Percentiles rank a stretch among this genome's conserved stretches.
phyloP scores from a whole-genome alignment of 2,113 vertebrate genomes.

The Paralichthys olivaceus region DNA sequence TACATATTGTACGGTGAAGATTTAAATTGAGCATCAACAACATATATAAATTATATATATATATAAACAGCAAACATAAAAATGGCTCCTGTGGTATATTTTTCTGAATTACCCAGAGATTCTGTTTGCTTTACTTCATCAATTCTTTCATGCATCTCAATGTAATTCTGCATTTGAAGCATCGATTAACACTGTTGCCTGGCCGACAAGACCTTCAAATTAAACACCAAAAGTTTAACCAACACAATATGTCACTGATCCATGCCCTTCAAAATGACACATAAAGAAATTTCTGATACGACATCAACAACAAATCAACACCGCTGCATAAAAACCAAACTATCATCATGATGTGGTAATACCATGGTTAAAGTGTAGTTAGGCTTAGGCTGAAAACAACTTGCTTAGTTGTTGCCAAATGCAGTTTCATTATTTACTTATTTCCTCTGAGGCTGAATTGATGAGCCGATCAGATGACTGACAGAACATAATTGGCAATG shows the following conservation, averaged over 20 bases:
- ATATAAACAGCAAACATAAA: neutral
- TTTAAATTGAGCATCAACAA: conserved; percentile 9
- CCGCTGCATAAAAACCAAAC: neutral
- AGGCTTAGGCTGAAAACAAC: neutral
- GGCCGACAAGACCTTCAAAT: neutral
- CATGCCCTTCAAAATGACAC: neutral
- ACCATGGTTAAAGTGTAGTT: neutral
- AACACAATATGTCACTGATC: neutral
- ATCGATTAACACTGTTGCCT: neutral
- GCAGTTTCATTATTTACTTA: neutral
- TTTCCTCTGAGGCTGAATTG: neutral
- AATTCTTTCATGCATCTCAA: neutral
- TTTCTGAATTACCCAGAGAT: too few relatives aligned
- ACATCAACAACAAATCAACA: neutral
- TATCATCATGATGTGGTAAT: neutral
- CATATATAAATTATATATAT: too few relatives aligned
- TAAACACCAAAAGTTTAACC: neutral
- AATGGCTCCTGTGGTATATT: too few relatives aligned
- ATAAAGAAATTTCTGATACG: neutral
- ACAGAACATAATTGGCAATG: neutral
- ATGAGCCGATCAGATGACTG: neutral
- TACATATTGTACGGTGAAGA: neutral
- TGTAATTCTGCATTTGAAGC: neutral
- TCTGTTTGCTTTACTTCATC: too few relatives aligned
- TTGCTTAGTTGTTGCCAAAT: neutral